Percentiles rank a stretch among this genome's conserved stretches.
These are phyloP conservation scores for Nineta flava DNA, from an alignment of 2,888 invertebrate genomes.

Conservation along the genomic window DNA sequence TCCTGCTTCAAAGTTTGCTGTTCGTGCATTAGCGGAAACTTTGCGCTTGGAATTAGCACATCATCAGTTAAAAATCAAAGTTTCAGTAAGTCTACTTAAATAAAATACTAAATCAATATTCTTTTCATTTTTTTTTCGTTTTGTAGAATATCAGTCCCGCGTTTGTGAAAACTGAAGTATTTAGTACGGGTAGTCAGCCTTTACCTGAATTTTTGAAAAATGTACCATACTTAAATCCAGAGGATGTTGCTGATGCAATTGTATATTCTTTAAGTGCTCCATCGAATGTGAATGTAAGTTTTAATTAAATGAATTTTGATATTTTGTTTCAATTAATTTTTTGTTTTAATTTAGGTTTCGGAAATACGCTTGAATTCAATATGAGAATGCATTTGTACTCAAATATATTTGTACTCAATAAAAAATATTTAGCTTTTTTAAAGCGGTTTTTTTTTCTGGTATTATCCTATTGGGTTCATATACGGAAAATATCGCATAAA, in stretches of 20 bases:
- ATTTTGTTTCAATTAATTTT: not conserved
- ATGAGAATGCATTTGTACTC: no score
- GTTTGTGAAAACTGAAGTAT: not conserved
- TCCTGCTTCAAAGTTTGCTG: constrained; percentile 29
- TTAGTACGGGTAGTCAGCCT: not conserved
- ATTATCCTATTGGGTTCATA: no score
- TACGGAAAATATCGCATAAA: no score
- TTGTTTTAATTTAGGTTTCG: not conserved
- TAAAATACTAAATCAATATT: not conserved
- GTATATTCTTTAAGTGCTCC: not conserved
- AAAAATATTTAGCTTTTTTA: no score
- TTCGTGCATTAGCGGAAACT: constrained; percentile 27
- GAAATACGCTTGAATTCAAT: not conserved
- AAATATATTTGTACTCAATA: no score
- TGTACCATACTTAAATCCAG: not conserved
- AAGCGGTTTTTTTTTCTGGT: no score
- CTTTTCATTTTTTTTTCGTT: not conserved
- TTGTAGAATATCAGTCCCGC: constrained; percentile 2
- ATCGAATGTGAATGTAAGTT: not conserved
- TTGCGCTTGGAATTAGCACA: constrained; percentile 25
- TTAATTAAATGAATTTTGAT: not conserved
- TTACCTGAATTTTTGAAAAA: not conserved
- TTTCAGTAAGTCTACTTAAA: constrained; percentile 14
- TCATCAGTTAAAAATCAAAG: constrained; percentile 18
- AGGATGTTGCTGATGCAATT: not conserved